Base-by-base conservation (phyloP, 2,888 invertebrate genomes). In the Allacma fusca region DNA sequence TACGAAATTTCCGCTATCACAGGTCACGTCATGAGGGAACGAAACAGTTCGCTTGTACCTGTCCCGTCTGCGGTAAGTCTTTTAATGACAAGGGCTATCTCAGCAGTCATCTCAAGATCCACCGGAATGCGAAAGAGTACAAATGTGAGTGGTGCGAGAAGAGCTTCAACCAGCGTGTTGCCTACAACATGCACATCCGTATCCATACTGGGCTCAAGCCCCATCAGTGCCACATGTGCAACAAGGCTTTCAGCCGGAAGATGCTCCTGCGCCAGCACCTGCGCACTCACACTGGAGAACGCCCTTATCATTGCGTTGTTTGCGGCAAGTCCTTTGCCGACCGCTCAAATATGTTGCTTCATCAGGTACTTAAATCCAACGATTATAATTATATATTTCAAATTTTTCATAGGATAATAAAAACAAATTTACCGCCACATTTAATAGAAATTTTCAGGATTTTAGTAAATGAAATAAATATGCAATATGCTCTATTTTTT, bases 61-160 rank as follows among this genome's bases (percentile, higher is more conserved):
- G 92, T 84, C 90, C 91, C 7, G 91, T 91, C 86, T 94, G 94
- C 85, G 94, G 93, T 29, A 94, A 94, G 87, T 91, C 91, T 83
- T 94, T 94, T 87, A 94, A 94, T 86, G 94, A 94, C 85, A 90
- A 81, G 34, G 82, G 94, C 44, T 94, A 94, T 86, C 89, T 94
- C 13, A 93, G 93, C 87, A 93, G 93, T 82, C 94, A 94, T 86
- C 91, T 94, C 91, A 94, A 94, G 87, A 94, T 94, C 83, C 94
- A 94, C 87, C 90, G 90, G 80, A 93, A 94, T 85, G 90, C 91
- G 80, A 85, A 84, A 76, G 85, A 85, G 77, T 83, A 83, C 64
- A 75, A 81, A 57, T 83, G 94, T 85, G 90, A 91, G 28, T 90
- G 91, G 83, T 94, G 94, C 85, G 93, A 93, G 0, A 94, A 94